Percentiles rank a stretch among this genome's conserved stretches.
Conservation (phyloP, 2,113 vertebrate species). For the Anhinga rufa region DNA sequence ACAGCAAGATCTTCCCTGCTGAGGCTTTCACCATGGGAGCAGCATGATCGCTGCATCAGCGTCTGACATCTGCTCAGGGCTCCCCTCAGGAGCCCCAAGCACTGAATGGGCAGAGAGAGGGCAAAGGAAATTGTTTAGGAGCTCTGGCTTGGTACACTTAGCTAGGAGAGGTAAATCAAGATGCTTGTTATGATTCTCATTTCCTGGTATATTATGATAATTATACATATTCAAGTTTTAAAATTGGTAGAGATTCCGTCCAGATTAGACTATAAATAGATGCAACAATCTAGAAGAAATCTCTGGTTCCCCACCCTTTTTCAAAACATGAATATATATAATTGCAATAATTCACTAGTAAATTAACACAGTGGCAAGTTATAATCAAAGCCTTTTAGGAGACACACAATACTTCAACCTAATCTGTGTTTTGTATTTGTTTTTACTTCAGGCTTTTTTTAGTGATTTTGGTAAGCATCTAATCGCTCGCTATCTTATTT, state of each 20-base stretch:
- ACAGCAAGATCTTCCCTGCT: neutral
- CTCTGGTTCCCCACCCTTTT: neutral
- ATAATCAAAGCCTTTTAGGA: slow-evolving; percentile 40
- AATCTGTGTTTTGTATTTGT: slow-evolving; percentile 46
- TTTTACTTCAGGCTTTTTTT: slow-evolving; percentile 19
- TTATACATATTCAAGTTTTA: neutral
- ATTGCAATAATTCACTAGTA: slow-evolving; percentile 6
- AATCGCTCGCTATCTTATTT: neutral
- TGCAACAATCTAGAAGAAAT: neutral
- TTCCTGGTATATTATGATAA: neutral
- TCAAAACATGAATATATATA: slow-evolving; percentile 36
- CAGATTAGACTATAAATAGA: slow-evolving; percentile 21
- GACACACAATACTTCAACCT: neutral
- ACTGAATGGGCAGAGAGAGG: neutral
- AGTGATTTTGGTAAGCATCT: neutral
- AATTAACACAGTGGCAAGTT: slow-evolving; percentile 10
- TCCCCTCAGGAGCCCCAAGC: neutral
- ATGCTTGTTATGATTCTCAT: neutral
- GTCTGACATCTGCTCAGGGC: rapidly evolving
- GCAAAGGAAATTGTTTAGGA: neutral
- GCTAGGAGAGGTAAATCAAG: neutral
- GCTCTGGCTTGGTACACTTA: neutral
- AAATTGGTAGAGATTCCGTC: neutral
- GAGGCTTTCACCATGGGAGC: neutral
- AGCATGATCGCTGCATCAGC: rapidly evolving